Percentiles rank a stretch among this genome's conserved stretches.
Evolutionary conservation across 2,888 invertebrate genomes (phyloP).

Genomic region (Elysia crispata): DNA sequence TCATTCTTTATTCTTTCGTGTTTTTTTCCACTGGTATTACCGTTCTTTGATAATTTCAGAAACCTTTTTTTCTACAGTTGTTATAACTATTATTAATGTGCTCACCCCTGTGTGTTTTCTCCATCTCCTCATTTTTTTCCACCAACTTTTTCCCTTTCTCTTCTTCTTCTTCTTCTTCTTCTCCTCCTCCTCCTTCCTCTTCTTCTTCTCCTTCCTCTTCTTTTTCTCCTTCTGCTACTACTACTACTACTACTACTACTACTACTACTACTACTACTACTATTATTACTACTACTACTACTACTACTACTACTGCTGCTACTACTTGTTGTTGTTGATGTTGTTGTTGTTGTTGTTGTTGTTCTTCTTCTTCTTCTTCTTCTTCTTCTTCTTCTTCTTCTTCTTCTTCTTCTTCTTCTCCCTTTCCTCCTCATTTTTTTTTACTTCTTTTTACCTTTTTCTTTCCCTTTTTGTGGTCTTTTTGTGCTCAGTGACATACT

Average conservation of each 20-base stretch:
- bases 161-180: too few relatives aligned
- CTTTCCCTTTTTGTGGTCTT: background rate
- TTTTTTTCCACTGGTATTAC: too few relatives aligned
- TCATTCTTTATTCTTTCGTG: too few relatives aligned
- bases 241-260: conserved; percentile 4
- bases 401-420: conserved; percentile 30
- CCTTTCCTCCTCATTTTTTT: conserved; percentile 17
- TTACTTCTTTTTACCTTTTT: background rate
- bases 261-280: conserved; percentile 14
- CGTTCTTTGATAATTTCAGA: too few relatives aligned
- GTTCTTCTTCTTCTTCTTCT: conserved; percentile 30
- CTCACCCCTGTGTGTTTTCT: too few relatives aligned
- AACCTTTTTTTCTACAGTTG: too few relatives aligned
- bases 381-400: conserved; percentile 33
- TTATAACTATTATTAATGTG: too few relatives aligned
- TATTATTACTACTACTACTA: background rate
- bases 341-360: conserved; percentile 13
- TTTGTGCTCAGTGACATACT: background rate
- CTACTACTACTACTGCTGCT: conserved; percentile 31
- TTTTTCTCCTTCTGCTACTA: background rate
- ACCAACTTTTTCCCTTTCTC: background rate
- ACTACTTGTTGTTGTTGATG: conserved; percentile 6
- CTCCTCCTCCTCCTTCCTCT: too few relatives aligned
- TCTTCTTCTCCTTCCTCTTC: background rate
- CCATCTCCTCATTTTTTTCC: background rate